Conservation (phyloP, 2,888 invertebrate species). For the Pollenia labialis region DNA sequence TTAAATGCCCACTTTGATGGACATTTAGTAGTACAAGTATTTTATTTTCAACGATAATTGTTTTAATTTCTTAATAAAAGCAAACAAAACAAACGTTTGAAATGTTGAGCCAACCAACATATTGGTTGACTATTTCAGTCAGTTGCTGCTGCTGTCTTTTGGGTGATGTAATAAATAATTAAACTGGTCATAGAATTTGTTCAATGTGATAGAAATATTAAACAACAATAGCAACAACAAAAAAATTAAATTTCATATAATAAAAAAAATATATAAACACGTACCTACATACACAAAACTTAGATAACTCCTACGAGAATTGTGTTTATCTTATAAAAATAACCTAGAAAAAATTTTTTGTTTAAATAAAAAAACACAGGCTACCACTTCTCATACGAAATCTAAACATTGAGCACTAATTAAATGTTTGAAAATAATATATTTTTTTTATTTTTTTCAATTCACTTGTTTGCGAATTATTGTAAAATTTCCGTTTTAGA, state of each 20-base stretch:
- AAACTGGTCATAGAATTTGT: constrained; percentile 65
- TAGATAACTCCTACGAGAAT: constrained; percentile 69
- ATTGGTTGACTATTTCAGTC: constrained; percentile 6
- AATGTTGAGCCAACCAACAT: constrained; percentile 1
- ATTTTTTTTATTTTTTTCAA: constrained; percentile 44
- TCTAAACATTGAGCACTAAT: constrained; percentile 54
- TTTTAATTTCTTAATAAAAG: constrained; percentile 72
- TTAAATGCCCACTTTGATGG: constrained; percentile 67
- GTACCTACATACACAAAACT: constrained; percentile 13
- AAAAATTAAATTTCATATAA: constrained; percentile 2
- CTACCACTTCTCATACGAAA: neutral
- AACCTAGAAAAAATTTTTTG: constrained; percentile 46
- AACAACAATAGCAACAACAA: constrained; percentile 17
- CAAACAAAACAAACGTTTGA: constrained; percentile 43
- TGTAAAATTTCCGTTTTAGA: constrained; percentile 47
- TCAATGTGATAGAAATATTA: constrained; percentile 57
- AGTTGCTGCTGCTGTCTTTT: constrained; percentile 29
- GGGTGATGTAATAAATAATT: constrained; percentile 72
- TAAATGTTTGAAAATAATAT: constrained; percentile 50
- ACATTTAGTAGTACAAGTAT: constrained; percentile 60
- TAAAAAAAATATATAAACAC: constrained; percentile 6
- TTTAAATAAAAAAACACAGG: constrained; percentile 17
- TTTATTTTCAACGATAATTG: constrained; percentile 66
- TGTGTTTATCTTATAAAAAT: constrained; percentile 55
- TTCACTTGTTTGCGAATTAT: constrained; percentile 41